Conservation (phyloP, 1,140 invertebrate species). For the Lepidurus packardi region DNA sequence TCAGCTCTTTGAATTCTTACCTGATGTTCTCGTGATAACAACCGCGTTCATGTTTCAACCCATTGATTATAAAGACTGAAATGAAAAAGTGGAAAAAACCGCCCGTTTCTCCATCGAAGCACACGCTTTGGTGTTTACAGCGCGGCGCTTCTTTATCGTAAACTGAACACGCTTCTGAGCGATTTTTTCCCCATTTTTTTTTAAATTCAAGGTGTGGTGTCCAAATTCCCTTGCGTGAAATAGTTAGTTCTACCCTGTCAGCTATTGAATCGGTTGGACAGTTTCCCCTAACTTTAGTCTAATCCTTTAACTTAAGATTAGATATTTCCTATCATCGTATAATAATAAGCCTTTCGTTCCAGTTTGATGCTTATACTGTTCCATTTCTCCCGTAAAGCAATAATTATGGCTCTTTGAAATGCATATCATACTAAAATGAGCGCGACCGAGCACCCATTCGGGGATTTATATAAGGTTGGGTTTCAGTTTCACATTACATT, state of each 20-base stretch:
- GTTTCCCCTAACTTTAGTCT: neutral
- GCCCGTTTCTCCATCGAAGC: no score
- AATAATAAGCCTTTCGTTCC: neutral
- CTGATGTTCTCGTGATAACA: no score
- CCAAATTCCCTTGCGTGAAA: constrained; percentile 1
- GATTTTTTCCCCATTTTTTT: neutral
- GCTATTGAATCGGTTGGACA: neutral
- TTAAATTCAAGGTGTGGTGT: neutral
- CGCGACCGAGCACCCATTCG: no score
- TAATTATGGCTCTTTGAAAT: neutral
- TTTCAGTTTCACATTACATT: no score
- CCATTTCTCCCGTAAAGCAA: neutral
- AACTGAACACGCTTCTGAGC: neutral
- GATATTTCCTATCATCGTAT: neutral
- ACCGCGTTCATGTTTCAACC: no score
- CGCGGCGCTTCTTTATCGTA: neutral
- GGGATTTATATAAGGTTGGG: no score
- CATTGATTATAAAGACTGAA: no score
- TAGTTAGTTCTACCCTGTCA: constrained; percentile 10
- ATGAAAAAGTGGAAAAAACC: no score
- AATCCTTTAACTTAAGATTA: neutral
- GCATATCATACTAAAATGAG: no score
- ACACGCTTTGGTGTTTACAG: neutral
- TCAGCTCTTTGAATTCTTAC: no score
- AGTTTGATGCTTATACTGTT: neutral